Base-by-base conservation (phyloP, 1,140 invertebrate species). In the Bombus turneri region DNA sequence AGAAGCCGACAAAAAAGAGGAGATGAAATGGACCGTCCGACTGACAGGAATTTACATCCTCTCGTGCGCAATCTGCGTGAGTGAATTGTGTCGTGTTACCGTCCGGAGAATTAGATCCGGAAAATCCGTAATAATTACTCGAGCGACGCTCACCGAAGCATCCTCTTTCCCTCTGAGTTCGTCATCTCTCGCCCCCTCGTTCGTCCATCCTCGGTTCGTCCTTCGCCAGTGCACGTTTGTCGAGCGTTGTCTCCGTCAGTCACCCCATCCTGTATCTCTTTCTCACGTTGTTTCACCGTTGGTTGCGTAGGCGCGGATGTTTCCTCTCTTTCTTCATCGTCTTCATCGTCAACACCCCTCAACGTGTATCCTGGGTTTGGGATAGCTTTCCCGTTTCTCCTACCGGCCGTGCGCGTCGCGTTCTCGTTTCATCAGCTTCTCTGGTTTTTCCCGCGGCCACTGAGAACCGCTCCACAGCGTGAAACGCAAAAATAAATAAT, bases 71-170 rank as follows among this genome's bases (percentile, higher is more conserved):
- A 94, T 95, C 93, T 95, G 94, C 93, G 94, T 95, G 93, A 95
- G 94, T 94, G 94, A 94, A 95, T 94, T 94, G 94, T 94, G 94
- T 94, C 93, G 94, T 94, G 94, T 95, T 94, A 94, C 93, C 93
- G 94, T 92, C 91, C 92, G 93, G 93, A 95, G 94, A 94, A 95
- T 94, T 95, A 94, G 93, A 94, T 94, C 93, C 93, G 93, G 92
- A 94, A 94, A 95, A 95, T 95, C 94, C 94, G 93, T 94, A 95
- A 94, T 94, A 95, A 95, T 95, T 95, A 94, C 94, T 94, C 93
- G 90, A 91, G 91, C 91, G 89, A 92, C 91, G 92, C 91, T 92
- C 93, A 91, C 91, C 92, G 92, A 91, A 91, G 90, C 92, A 88
- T 90, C 88, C 88, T 91, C 87, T 88, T 88, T 71, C 82, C 86